Percentiles rank a stretch among this genome's conserved stretches.
Conservation (phyloP, 2,888 invertebrate genomes). For the Pyralis farinalis region DNA sequence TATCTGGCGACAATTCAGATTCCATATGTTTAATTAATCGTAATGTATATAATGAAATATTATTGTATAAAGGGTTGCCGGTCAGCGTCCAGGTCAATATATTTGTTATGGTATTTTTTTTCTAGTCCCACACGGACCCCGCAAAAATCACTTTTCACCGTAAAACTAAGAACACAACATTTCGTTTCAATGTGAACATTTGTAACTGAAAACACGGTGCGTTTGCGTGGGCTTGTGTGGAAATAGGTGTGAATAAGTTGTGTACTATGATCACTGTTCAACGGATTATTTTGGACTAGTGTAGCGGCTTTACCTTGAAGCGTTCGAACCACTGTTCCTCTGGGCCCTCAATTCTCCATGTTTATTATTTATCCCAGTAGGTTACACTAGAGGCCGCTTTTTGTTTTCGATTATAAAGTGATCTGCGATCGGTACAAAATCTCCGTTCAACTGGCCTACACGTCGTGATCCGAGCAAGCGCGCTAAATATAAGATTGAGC, state of each 20-base stretch:
- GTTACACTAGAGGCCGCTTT: slow-evolving; percentile 41
- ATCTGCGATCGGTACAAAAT: slow-evolving; percentile 71
- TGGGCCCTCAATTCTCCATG: slow-evolving; percentile 41
- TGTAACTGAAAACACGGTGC: slow-evolving; percentile 71
- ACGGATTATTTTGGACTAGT: slow-evolving; percentile 63
- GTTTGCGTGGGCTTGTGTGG: slow-evolving; percentile 77
- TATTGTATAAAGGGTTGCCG: slow-evolving; percentile 29
- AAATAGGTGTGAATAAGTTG: slow-evolving; percentile 78
- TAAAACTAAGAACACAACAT: slow-evolving; percentile 76
- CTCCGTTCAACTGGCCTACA: slow-evolving; percentile 71
- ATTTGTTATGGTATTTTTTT: slow-evolving; percentile 27
- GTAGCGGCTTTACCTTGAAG: slow-evolving; percentile 69
- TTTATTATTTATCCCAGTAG: slow-evolving; percentile 46
- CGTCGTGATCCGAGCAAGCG: slow-evolving; percentile 65
- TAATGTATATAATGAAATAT: slow-evolving; percentile 19
- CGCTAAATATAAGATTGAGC: slow-evolving; percentile 79
- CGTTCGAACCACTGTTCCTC: slow-evolving; percentile 39
- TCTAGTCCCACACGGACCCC: slow-evolving; percentile 44
- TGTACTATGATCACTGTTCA: slow-evolving; percentile 65
- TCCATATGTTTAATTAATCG: slow-evolving; percentile 68
- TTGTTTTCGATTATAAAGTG: slow-evolving; percentile 44
- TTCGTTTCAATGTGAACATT: slow-evolving; percentile 71
- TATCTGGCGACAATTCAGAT: slow-evolving; percentile 79
- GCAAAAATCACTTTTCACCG: slow-evolving; percentile 61
- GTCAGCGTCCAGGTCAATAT: slow-evolving; percentile 26